A percentile compares a stretch with the other conserved stretches of the same genome.
These are phyloP conservation scores for Tetrao urogallus DNA, from an alignment of 2,113 vertebrate species.

Conservation along the genomic window DNA sequence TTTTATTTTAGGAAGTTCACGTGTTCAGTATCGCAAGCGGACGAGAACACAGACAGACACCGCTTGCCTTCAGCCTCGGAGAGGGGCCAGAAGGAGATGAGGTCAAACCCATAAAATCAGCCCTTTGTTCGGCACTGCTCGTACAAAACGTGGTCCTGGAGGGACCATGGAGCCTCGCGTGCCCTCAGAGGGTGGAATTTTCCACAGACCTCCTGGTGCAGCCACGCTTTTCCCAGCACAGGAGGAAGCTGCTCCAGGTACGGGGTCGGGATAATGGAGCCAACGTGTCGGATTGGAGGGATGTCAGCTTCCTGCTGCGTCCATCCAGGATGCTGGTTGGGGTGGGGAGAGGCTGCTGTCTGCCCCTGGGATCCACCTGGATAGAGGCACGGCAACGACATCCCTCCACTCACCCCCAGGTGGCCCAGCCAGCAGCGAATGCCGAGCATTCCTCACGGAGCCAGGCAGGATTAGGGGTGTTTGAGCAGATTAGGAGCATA, in stretches of 20 bases:
- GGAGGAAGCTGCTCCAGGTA: not conserved
- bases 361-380: not conserved
- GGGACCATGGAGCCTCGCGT: not conserved
- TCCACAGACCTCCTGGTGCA: not conserved
- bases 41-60: not conserved
- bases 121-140: not conserved
- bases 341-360: not conserved
- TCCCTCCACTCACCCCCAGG: conserved; percentile 1
- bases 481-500: not conserved
- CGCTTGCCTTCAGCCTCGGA: not conserved
- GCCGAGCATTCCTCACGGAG: not conserved
- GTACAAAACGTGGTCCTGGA: not conserved
- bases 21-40: not conserved
- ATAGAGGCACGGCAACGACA: not conserved
- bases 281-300: not conserved
- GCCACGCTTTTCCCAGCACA: not conserved
- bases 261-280: not conserved
- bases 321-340: not conserved
- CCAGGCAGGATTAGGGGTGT: not conserved
- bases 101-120: not conserved
- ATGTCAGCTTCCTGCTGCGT: not conserved
- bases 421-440: not conserved
- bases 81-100: not conserved
- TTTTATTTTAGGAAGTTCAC: not conserved
- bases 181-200: not conserved